Percentiles rank a stretch among this genome's conserved stretches.
Evolutionary conservation across 2,888 invertebrate species (phyloP).

Genomic region (Plusia festucae): DNA sequence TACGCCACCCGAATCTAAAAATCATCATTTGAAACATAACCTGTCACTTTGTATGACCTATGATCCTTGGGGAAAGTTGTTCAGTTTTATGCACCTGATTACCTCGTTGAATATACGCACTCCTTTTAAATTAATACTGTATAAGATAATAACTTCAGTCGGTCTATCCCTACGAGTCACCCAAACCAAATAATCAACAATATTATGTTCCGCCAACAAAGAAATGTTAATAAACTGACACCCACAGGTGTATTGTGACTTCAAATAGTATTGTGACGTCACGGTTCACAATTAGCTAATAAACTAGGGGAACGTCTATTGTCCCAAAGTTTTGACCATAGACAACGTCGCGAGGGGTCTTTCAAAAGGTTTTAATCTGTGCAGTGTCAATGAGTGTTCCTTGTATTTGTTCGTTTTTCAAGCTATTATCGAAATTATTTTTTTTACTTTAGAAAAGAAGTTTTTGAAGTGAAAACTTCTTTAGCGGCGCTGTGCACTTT

Average conservation of each 20-base stretch:
- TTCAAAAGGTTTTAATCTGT: not conserved
- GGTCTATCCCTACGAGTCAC: no score
- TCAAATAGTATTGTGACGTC: constrained; percentile 21
- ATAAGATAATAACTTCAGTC: no score
- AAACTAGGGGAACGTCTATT: constrained; percentile 21
- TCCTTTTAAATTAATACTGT: no score
- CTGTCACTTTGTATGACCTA: no score
- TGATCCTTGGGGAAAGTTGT: no score
- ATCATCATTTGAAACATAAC: no score
- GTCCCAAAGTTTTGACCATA: not conserved
- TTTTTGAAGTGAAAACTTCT: no score
- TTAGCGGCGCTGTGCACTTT: no score
- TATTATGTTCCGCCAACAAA: not conserved
- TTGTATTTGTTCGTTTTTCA: not conserved
- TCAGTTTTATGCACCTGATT: no score
- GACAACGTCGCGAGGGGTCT: not conserved
- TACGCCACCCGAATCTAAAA: no score
- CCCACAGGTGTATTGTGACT: constrained; percentile 31
- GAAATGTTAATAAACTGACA: constrained; percentile 14
- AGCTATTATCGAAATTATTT: not conserved
- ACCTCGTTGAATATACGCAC: no score
- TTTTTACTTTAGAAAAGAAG: no score
- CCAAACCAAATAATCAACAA: not conserved
- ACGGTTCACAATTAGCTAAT: constrained; percentile 44
- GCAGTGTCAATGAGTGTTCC: not conserved